These are phyloP conservation scores for Phaethornis superciliosus DNA, from an alignment of 2,113 vertebrate genomes.

Conservation along the genomic window DNA sequence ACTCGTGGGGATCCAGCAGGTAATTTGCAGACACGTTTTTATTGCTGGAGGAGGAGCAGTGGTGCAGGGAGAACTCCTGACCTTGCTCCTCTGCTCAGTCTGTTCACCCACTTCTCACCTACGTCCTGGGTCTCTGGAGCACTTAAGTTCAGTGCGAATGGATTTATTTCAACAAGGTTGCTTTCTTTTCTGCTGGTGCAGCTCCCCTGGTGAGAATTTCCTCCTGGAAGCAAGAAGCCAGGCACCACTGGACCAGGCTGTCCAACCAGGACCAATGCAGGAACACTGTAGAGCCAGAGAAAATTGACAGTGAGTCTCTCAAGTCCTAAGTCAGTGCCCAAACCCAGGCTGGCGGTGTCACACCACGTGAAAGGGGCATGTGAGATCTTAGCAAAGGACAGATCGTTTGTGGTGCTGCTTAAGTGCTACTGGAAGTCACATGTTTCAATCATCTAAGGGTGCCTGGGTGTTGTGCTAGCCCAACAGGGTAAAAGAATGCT, in stretches of 20 bases:
- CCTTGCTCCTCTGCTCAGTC: fast-evolving
- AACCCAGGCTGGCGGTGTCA: not conserved
- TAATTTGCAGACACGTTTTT: not conserved
- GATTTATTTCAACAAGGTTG: not conserved
- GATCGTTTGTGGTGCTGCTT: not conserved
- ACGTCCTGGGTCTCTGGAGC: fast-evolving
- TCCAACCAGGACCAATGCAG: not conserved
- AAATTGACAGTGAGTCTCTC: not conserved
- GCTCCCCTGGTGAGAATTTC: not conserved
- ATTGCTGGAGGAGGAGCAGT: not conserved
- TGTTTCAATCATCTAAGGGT: not conserved
- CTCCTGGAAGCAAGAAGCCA: not conserved
- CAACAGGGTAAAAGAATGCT: not conserved
- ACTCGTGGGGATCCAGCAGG: not conserved
- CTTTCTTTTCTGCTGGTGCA: not conserved
- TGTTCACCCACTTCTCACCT: not conserved
- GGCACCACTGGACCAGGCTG: fast-evolving
- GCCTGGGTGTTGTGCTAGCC: not conserved
- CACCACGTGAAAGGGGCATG: fast-evolving
- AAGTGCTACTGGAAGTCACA: not conserved
- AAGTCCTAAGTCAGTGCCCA: not conserved
- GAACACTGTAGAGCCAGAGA: not conserved
- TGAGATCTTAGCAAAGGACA: not conserved
- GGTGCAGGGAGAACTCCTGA: not conserved
- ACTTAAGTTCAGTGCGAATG: not conserved